Evolutionary conservation across 2,113 vertebrate species (phyloP).

Genomic region (Dipodomys spectabilis): DNA sequence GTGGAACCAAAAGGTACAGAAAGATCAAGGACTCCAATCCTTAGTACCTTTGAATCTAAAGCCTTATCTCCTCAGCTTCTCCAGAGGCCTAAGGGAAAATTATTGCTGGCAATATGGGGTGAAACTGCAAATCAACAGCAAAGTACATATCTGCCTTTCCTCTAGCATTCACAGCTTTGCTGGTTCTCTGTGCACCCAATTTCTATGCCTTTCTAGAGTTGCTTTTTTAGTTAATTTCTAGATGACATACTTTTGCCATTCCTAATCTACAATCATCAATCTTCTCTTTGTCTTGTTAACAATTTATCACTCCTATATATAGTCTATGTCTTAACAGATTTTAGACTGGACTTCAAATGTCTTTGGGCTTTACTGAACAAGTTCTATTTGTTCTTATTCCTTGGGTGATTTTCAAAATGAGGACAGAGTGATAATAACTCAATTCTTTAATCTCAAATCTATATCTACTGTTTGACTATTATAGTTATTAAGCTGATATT

Average conservation of each 20-base stretch:
- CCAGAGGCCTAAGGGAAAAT: not conserved
- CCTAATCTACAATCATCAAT: not conserved
- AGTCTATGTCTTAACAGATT: not conserved
- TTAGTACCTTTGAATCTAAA: not conserved
- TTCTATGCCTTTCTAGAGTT: not conserved
- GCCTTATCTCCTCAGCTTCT: not conserved
- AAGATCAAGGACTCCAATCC: not conserved
- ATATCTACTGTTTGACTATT: not conserved
- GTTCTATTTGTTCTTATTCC: not conserved
- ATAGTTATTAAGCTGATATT: slow-evolving; percentile 13
- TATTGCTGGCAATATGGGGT: too few species aligned
- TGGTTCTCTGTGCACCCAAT: not conserved
- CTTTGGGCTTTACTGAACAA: not conserved
- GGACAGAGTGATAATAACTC: not conserved
- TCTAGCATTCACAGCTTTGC: not conserved
- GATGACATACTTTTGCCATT: not conserved
- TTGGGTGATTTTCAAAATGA: slow-evolving; percentile 43
- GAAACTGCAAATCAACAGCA: not conserved
- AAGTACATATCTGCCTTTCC: not conserved
- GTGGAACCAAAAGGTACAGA: not conserved
- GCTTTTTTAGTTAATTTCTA: not conserved
- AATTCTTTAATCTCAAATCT: slow-evolving; percentile 27
- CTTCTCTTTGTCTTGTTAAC: slow-evolving; percentile 8
- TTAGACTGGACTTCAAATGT: not conserved
- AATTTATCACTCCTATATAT: not conserved